Evolutionary conservation across 2,113 vertebrate genomes (phyloP).

Genomic region (Nycticorax nycticorax): DNA sequence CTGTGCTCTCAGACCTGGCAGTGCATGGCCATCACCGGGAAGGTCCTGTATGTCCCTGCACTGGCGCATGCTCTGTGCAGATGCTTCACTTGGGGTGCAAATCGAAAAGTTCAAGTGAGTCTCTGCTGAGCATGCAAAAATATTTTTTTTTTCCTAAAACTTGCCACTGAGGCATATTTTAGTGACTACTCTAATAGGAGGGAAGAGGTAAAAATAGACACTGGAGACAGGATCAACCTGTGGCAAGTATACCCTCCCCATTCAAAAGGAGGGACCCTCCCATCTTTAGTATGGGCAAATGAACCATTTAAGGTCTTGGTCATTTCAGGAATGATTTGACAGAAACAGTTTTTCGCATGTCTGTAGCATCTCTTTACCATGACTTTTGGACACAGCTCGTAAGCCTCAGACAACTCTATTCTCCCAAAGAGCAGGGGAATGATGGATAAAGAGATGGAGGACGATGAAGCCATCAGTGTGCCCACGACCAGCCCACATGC

Average conservation of each 20-base stretch:
- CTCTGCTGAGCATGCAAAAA: not conserved
- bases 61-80: not conserved
- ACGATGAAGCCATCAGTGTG: not conserved
- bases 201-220: not conserved
- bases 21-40: accelerated
- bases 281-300: not conserved
- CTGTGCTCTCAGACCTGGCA: not conserved
- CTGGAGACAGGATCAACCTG: not conserved
- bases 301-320: not conserved
- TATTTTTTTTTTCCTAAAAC: not conserved
- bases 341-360: not conserved
- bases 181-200: not conserved
- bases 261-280: not conserved
- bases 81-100: not conserved
- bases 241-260: not conserved
- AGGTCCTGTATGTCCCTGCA: not conserved
- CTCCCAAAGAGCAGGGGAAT: not conserved
- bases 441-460: not conserved
- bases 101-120: not conserved
- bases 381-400: not conserved
- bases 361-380: not conserved
- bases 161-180: not conserved
- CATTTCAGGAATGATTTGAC: not conserved
- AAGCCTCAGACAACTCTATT: not conserved
- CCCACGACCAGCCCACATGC: not conserved